A percentile compares a stretch with the other conserved stretches of the same genome.
Conservation (phyloP, 2,113 vertebrate genomes). For the Callorhinus ursinus region DNA sequence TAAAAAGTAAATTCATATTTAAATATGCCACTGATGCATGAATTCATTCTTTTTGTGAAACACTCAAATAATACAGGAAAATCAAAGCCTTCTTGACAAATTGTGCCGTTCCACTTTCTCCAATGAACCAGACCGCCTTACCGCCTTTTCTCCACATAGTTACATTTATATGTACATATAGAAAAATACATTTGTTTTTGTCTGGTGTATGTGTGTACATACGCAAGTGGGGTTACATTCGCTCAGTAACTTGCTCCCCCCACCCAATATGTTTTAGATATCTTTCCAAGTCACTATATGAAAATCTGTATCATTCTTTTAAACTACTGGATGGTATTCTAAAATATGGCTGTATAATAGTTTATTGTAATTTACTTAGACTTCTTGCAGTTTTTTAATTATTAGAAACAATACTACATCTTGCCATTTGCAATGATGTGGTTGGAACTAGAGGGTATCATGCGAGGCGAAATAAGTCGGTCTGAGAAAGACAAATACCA, state of each 20-base stretch:
- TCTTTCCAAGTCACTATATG: conserved; percentile 17
- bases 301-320: background rate
- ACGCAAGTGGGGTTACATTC: conserved; percentile 3
- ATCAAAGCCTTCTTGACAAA: background rate
- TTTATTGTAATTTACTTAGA: conserved; percentile 6
- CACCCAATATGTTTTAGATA: background rate
- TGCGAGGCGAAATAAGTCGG: background rate
- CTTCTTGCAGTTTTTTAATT: background rate
- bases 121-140: background rate
- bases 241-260: background rate
- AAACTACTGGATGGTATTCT: conserved; percentile 11
- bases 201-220: background rate
- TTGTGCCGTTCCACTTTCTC: background rate
- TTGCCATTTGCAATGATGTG: background rate
- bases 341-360: background rate
- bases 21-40: background rate
- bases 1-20: background rate
- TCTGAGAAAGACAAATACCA: background rate
- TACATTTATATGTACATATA: background rate
- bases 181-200: conserved; percentile 10
- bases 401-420: background rate
- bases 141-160: background rate
- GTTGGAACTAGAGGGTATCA: background rate
- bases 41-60: background rate
- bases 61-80: conserved; percentile 10